These are phyloP conservation scores for Ischnura elegans DNA, from an alignment of 2,888 invertebrate species.

Conservation along the genomic window DNA sequence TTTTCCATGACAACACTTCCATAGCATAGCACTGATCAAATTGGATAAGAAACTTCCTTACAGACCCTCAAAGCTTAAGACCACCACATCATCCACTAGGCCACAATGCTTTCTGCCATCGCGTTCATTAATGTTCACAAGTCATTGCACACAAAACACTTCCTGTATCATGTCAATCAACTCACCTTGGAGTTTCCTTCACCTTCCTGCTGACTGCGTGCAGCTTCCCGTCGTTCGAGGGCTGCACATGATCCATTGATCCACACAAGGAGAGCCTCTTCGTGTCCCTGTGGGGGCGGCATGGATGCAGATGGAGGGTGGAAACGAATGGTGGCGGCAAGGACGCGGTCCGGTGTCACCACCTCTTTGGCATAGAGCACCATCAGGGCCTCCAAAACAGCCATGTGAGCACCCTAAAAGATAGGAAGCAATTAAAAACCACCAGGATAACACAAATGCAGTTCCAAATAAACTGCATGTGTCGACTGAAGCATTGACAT, in stretches of 20 bases:
- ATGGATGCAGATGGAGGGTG: conserved; percentile 76
- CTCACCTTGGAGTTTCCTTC: conserved; percentile 64
- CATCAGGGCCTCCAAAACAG: conserved; percentile 97
- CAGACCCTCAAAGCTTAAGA: no score
- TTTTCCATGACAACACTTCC: no score
- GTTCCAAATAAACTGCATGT: no score
- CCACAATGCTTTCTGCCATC: no score
- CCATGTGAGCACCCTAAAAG: conserved; percentile 95
- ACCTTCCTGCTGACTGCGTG: conserved; percentile 70
- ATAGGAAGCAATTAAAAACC: conserved; percentile 46
- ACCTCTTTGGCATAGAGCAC: conserved; percentile 95
- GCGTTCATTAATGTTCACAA: no score
- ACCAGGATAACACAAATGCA: neutral
- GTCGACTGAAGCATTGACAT: no score
- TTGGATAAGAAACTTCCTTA: no score
- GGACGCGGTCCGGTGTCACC: conserved; percentile 91
- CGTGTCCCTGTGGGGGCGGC: conserved; percentile 83
- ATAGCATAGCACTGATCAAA: no score
- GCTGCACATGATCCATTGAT: conserved; percentile 92
- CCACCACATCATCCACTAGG: no score
- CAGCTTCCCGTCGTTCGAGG: conserved; percentile 72
- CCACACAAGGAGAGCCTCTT: conserved; percentile 93
- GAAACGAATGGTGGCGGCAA: conserved; percentile 85
- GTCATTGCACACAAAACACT: neutral
- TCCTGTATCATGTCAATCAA: neutral